phyloP scores from a whole-genome alignment of 2,113 vertebrate genomes.

The Colaptes auratus region DNA sequence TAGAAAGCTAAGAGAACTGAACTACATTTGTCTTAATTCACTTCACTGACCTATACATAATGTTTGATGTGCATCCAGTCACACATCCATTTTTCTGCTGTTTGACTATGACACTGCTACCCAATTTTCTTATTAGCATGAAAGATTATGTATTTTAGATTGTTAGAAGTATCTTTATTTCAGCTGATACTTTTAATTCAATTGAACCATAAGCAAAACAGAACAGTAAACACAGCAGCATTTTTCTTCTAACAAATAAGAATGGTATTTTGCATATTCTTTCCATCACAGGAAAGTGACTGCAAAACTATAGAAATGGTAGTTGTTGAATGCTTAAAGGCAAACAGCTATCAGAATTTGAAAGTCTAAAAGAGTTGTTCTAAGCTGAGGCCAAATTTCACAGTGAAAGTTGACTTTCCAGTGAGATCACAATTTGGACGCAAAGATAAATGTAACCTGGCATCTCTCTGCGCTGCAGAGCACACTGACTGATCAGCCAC shows the following conservation, averaged over 20 bases:
- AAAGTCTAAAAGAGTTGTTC: background rate
- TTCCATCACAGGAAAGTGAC: background rate
- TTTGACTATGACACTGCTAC: background rate
- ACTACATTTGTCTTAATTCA: constrained; percentile 60
- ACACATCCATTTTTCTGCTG: constrained; percentile 13
- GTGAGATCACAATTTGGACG: background rate
- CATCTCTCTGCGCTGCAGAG: background rate
- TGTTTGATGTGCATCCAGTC: constrained; percentile 24
- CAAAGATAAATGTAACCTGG: background rate
- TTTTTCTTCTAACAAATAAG: background rate
- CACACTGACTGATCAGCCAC: fast-evolving
- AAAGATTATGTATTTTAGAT: constrained; percentile 17
- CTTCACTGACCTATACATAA: constrained; percentile 44
- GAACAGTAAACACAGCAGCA: background rate
- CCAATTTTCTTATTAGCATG: background rate
- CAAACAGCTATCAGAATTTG: background rate
- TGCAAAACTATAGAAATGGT: background rate
- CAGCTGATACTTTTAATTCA: background rate
- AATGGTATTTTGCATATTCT: background rate
- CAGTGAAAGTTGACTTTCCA: background rate
- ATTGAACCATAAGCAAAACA: background rate
- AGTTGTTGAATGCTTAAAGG: background rate
- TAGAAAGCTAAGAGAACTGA: constrained; percentile 29
- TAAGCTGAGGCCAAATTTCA: background rate
- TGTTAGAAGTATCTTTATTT: background rate